Percentiles rank a stretch among this genome's conserved stretches.
phyloP scores from a whole-genome alignment of 2,113 vertebrate species.

The Triplophysa siluroides region DNA sequence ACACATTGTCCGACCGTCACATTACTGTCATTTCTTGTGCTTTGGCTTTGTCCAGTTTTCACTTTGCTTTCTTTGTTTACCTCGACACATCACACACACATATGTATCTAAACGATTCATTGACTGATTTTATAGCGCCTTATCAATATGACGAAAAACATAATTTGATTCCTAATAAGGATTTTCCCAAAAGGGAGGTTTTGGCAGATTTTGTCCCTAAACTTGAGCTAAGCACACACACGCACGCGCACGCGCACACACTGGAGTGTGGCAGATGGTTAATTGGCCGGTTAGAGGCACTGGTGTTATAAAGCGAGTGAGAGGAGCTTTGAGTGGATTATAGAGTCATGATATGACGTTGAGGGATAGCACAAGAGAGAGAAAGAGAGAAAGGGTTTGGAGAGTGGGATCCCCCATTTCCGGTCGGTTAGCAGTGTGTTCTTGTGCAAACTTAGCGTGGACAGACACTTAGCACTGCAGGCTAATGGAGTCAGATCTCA shows the following conservation, averaged over 20 bases:
- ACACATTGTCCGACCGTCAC: conserved; percentile 60
- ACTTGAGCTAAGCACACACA: neutral
- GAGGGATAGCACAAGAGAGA: conserved; percentile 24
- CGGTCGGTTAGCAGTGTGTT: conserved; percentile 40
- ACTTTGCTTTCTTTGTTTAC: neutral
- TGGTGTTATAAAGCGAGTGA: conserved; percentile 69
- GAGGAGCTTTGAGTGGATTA: conserved; percentile 73
- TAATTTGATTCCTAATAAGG: no score
- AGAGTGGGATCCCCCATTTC: conserved; percentile 42
- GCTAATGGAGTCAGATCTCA: conserved; percentile 61
- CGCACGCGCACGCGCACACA: neutral
- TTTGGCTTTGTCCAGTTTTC: neutral
- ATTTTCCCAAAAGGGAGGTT: neutral
- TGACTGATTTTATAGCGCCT: no score
- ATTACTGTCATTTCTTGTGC: conserved; percentile 50
- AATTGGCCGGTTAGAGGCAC: conserved; percentile 82
- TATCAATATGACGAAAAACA: no score
- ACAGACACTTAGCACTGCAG: conserved; percentile 43
- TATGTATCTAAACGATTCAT: neutral
- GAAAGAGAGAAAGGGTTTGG: conserved; percentile 14
- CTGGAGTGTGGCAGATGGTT: conserved; percentile 81
- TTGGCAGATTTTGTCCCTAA: neutral
- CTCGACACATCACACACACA: neutral
- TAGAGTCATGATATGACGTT: conserved; percentile 63
- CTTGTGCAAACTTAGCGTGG: conserved; percentile 6